Conservation (phyloP, 2,113 vertebrate genomes). For the Redunca redunca region DNA sequence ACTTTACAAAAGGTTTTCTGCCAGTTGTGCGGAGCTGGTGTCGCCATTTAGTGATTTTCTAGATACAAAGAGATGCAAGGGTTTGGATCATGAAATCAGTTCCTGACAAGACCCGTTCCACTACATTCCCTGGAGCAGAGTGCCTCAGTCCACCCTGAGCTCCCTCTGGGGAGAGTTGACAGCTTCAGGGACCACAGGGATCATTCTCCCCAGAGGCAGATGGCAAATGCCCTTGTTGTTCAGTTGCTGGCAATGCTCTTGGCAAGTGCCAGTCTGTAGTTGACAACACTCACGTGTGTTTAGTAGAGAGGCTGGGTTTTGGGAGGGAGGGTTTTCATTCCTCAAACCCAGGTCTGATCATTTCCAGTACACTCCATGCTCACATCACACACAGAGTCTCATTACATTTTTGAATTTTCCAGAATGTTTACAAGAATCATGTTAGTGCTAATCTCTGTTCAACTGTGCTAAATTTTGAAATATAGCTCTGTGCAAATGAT, state of each 20-base stretch:
- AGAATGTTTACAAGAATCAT: neutral
- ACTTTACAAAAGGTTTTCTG: neutral
- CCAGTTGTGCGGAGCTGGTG: neutral
- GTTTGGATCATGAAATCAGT: neutral
- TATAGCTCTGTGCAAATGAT: neutral
- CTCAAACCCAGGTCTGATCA: neutral
- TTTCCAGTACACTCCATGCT: neutral
- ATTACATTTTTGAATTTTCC: neutral
- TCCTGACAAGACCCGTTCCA: neutral
- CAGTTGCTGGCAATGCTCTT: neutral
- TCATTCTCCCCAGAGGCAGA: neutral
- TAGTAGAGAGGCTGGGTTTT: neutral
- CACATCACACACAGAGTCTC: neutral
- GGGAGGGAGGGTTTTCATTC: neutral
- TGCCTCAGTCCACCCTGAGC: neutral
- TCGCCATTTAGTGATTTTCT: neutral
- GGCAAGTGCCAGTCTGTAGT: neutral
- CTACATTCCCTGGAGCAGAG: neutral
- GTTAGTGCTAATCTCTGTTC: neutral
- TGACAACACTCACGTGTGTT: neutral
- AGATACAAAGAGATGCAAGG: neutral
- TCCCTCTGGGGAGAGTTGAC: neutral
- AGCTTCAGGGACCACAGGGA: neutral
- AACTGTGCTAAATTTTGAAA: neutral
- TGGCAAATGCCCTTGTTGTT: neutral